Evolutionary conservation across 2,888 invertebrate species (phyloP).

Genomic region (Sabatieria punctata): DNA sequence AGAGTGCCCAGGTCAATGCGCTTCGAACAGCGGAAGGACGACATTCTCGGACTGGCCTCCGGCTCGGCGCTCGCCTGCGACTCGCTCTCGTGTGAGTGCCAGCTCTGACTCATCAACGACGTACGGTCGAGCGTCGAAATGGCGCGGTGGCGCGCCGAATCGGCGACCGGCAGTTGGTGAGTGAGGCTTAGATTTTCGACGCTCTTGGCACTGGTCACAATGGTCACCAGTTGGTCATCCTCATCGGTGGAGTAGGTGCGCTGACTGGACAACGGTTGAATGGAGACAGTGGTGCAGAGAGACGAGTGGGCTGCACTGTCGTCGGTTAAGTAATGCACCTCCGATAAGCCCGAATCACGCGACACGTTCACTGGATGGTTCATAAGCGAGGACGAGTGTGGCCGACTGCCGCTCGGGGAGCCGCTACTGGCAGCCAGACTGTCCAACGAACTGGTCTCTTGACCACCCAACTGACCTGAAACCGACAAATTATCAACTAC

Average conservation of each 20-base stretch:
- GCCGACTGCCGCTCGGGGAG: not conserved
- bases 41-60: not conserved
- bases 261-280: not conserved
- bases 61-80: not conserved
- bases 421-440: constrained; percentile 11
- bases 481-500: too few species aligned
- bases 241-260: not conserved
- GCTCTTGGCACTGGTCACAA: not conserved
- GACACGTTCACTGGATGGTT: constrained; percentile 42
- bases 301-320: not conserved
- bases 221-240: not conserved
- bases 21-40: not conserved
- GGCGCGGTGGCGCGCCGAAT: not conserved
- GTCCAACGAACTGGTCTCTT: constrained; percentile 62
- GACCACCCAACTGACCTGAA: too few species aligned
- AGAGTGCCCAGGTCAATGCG: constrained; percentile 3
- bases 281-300: too few species aligned
- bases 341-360: constrained; percentile 62
- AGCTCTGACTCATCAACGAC: not conserved
- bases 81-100: too few species aligned
- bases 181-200: not conserved
- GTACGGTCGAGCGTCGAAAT: too few species aligned
- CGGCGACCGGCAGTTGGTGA: not conserved
- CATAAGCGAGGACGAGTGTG: not conserved
- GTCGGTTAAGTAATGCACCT: constrained; percentile 1